Evolutionary conservation across 2,888 invertebrate genomes (phyloP).

Genomic region (Yponomeuta sedellus): DNA sequence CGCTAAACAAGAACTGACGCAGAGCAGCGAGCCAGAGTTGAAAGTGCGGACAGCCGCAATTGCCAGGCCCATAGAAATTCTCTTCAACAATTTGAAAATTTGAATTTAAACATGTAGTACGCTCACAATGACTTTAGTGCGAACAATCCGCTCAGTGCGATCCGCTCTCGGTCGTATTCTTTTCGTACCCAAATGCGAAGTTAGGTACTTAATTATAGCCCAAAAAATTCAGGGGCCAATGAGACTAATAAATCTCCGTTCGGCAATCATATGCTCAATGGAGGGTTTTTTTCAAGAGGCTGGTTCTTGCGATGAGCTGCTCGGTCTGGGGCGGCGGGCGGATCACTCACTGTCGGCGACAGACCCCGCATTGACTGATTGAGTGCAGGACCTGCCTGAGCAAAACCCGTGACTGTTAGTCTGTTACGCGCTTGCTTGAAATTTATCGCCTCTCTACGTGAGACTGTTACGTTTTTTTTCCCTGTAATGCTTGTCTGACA

Average conservation of each 20-base stretch:
- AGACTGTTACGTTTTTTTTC: background rate
- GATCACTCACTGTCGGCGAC: slow-evolving; percentile 45
- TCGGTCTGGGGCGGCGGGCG: slow-evolving; percentile 24
- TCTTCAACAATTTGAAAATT: no score
- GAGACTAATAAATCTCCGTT: background rate
- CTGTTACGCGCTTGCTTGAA: background rate
- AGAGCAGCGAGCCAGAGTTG: no score
- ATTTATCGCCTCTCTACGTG: slow-evolving; percentile 4
- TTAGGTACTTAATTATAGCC: background rate
- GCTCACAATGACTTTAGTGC: background rate
- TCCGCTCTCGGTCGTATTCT: no score
- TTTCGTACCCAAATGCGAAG: no score
- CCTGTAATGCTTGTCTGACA: background rate
- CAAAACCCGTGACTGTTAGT: slow-evolving; percentile 1
- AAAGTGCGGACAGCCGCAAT: no score
- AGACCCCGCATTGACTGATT: slow-evolving; percentile 32
- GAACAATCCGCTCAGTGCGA: no score
- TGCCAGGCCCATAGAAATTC: no score
- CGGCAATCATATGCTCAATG: background rate
- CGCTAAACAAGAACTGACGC: no score
- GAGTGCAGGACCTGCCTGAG: slow-evolving; percentile 34
- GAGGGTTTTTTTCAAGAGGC: background rate
- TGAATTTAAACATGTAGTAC: no score
- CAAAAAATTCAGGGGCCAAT: background rate
- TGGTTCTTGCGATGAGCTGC: background rate